Base-by-base conservation (phyloP, 1,140 invertebrate genomes). In the Globodera ellingtonae region DNA sequence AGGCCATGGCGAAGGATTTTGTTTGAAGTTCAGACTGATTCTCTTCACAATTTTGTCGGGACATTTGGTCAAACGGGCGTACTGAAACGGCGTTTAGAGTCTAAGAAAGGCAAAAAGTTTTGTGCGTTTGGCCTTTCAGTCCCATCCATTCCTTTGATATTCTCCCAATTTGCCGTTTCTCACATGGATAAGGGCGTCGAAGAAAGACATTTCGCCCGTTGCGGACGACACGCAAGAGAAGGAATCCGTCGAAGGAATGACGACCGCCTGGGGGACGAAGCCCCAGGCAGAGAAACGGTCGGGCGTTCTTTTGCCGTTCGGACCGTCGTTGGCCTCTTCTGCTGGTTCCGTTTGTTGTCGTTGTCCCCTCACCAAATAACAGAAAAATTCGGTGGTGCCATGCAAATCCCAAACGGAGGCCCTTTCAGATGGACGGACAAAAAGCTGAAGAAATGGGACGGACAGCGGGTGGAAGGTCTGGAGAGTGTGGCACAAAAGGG, bases 151-250 rank as follows among this genome's bases (percentile, higher is more conserved):
- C 50, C 50, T 52, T 35, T 35, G 35, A 35, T 35, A 35, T 35
- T 52, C 50, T 52, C 50, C 50, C 50, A 52, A 13, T 52, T 52
- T 7, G 35, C 52, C 35, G 8, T 4, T 35, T 73, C 48, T 5
- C 35, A 77, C 75, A 5, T 77, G 65, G 65, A 77, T 77, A 7
- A 77, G 75, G 9, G 75, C 75, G 46, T 77, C 75, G 65, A 77
- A 77, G 67, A 77, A 77, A 44, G 69, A 35, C 48, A 77, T 24
- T 48, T 69, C 75, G 21, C 10, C 62, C 35, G 10, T 66, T 9
- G 18, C 65, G 62, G 6, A 62, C n/a, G 6, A 62, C n/a, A 66
- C 67, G 35, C 9, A 48, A 50, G 24, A 15, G 66, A 21, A 21
- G 7, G 35, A 6, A 10, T 44, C 24, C 8, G 67, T 70, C 24